A percentile compares a stretch with the other conserved stretches of the same genome.
phyloP scores from a whole-genome alignment of 1,140 invertebrate species.

The Charaxes varanes region DNA sequence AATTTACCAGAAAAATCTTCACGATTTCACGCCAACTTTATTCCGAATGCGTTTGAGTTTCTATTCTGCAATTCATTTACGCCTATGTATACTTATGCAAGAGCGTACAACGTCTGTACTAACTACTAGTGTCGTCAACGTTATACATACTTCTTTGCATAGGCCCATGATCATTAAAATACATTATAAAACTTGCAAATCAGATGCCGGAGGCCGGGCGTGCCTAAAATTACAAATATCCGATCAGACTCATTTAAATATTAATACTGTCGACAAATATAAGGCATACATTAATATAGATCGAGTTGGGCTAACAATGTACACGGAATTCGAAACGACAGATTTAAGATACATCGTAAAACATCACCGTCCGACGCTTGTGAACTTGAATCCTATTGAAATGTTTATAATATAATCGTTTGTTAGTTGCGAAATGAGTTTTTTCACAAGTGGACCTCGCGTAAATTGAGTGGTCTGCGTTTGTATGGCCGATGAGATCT shows the following conservation, averaged over 20 bases:
- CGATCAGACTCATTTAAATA: neutral
- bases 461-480: conserved; percentile 26
- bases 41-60: conserved; percentile 65
- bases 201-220: conserved; percentile 1
- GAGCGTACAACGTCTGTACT: conserved; percentile 1
- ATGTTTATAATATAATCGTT: conserved; percentile 15
- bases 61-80: conserved; percentile 65
- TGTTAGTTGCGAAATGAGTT: conserved; percentile 40
- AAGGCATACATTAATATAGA: neutral
- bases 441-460: conserved; percentile 42
- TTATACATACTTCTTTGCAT: neutral
- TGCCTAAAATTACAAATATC: neutral
- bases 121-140: too few relatives aligned
- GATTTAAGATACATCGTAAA: too few relatives aligned
- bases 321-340: neutral
- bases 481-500: conserved; percentile 16
- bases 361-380: conserved; percentile 2
- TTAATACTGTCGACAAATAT: neutral
- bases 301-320: too few relatives aligned
- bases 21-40: conserved; percentile 68
- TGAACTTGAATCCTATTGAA: conserved; percentile 27
- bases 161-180: neutral
- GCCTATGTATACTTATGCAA: conserved; percentile 25
- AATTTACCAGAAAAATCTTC: conserved; percentile 72
- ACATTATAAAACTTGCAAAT: conserved; percentile 3